Evolutionary conservation across 2,113 vertebrate genomes (phyloP).

Genomic region (Edolisoma coerulescens): DNA sequence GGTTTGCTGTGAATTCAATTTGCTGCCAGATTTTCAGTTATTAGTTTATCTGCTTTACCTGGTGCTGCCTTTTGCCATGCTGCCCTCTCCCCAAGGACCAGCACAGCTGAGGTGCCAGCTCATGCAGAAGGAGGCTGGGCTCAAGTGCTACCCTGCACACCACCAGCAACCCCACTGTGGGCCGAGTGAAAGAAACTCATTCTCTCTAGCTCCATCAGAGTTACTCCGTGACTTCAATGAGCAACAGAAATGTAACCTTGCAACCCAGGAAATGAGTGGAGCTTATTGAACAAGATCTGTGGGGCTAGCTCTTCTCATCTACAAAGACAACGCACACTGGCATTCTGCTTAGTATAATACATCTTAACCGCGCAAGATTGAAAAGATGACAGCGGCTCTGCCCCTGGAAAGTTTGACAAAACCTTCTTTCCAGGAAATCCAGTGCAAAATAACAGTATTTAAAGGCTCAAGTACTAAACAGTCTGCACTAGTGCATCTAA

Average conservation of each 20-base stretch:
- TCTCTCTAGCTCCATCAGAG: background rate
- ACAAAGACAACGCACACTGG: background rate
- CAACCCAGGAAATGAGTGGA: background rate
- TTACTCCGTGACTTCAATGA: background rate
- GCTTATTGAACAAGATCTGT: background rate
- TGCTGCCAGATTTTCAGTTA: background rate
- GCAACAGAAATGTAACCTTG: background rate
- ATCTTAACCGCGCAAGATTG: background rate
- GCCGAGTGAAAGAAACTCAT: background rate
- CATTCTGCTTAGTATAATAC: background rate
- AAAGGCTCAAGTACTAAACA: background rate
- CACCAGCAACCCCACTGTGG: background rate
- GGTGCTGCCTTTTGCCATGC: background rate
- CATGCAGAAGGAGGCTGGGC: background rate
- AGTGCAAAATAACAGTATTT: background rate
- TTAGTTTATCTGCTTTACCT: background rate
- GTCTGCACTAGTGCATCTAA: background rate
- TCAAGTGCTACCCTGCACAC: background rate
- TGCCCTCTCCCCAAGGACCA: background rate
- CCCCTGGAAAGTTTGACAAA: background rate
- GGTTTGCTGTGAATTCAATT: background rate
- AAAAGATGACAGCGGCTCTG: background rate
- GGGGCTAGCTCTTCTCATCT: background rate
- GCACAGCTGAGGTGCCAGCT: background rate
- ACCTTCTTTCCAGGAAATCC: background rate